These are phyloP conservation scores for Nematolebias whitei DNA, from an alignment of 2,113 vertebrate genomes.

Conservation along the genomic window DNA sequence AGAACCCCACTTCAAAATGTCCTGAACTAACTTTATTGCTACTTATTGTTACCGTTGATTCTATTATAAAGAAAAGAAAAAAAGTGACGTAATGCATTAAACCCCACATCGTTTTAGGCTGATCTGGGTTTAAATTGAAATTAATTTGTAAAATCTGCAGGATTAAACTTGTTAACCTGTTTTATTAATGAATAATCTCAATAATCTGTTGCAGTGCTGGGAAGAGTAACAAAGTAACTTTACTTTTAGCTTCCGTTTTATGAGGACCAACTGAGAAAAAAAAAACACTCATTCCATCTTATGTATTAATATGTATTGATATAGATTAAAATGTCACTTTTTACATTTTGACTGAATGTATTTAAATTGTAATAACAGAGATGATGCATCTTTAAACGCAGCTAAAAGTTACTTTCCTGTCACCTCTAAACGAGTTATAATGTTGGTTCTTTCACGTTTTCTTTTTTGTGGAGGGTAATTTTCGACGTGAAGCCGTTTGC, in stretches of 20 bases:
- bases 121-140: slow-evolving; percentile 25
- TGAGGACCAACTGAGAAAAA: not conserved
- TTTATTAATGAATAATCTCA: no score
- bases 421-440: not conserved
- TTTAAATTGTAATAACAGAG: not conserved
- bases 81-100: no score
- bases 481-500: not conserved
- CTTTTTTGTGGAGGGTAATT: not conserved
- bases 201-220: no score
- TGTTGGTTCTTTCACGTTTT: not conserved
- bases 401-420: not conserved
- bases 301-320: not conserved
- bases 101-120: slow-evolving; percentile 14
- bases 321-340: not conserved
- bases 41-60: no score
- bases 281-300: not conserved
- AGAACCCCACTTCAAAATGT: no score
- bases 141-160: not conserved
- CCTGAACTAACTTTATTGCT: no score
- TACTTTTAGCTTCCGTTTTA: not conserved
- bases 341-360: slow-evolving; percentile 31
- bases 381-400: not conserved
- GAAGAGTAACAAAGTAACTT: not conserved
- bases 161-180: not conserved
- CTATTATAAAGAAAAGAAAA: no score